Percentiles rank a stretch among this genome's conserved stretches.
phyloP scores from a whole-genome alignment of 1,140 invertebrate species.

The Bathynomus jamesi region DNA sequence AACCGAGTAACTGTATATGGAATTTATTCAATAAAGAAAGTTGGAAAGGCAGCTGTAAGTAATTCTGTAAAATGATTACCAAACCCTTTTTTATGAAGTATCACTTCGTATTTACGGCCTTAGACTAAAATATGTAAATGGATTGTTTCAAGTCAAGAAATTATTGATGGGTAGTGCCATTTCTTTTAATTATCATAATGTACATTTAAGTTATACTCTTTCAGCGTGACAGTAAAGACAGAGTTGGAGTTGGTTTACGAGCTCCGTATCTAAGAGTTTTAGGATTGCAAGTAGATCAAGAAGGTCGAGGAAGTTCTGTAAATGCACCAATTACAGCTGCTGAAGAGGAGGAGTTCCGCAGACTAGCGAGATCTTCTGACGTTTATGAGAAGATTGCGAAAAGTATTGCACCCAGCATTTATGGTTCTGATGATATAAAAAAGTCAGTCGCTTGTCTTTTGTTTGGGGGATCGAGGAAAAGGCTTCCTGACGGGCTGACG shows the following conservation, averaged over 20 bases:
- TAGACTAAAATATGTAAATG: no score
- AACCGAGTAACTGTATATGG: constrained; percentile 90
- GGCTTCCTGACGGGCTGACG: constrained; percentile 88
- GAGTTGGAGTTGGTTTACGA: constrained; percentile 82
- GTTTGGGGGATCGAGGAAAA: constrained; percentile 82
- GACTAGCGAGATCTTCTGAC: constrained; percentile 73
- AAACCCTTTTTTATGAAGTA: neutral
- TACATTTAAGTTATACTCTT: constrained; percentile 8
- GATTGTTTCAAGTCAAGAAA: no score
- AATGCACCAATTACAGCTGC: constrained; percentile 49
- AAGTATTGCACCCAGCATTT: constrained; percentile 96
- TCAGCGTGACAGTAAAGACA: constrained; percentile 49
- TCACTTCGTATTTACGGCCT: neutral
- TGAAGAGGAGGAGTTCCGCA: constrained; percentile 86
- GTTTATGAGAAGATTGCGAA: constrained; percentile 82
- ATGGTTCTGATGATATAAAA: constrained; percentile 89
- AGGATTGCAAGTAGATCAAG: constrained; percentile 78
- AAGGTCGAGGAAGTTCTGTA: constrained; percentile 57
- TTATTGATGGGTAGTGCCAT: no score
- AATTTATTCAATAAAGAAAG: constrained; percentile 94
- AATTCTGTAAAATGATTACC: neutral
- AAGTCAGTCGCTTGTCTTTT: constrained; percentile 92
- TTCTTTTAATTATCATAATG: no score
- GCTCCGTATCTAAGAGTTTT: constrained; percentile 90
- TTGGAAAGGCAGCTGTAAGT: constrained; percentile 28